Conservation (phyloP, 2,113 vertebrate genomes). For the Halichoeres trimaculatus region DNA sequence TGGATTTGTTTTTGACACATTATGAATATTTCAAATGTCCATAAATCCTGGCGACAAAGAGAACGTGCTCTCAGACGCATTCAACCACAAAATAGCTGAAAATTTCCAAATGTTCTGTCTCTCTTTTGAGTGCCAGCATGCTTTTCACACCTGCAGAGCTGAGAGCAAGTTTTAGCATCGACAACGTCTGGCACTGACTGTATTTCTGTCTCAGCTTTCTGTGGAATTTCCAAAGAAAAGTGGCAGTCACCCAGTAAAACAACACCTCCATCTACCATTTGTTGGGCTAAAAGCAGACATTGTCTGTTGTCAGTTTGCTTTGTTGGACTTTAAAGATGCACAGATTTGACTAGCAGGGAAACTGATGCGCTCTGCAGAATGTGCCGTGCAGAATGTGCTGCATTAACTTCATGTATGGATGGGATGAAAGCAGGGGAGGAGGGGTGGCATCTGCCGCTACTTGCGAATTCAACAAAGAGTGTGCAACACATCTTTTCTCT, state of each 20-base stretch:
- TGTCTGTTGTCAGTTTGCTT: neutral
- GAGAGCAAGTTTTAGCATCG: constrained; percentile 6
- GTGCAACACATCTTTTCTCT: constrained; percentile 58
- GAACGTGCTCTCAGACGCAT: neutral
- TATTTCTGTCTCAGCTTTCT: constrained; percentile 13
- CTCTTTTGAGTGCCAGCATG: constrained; percentile 9
- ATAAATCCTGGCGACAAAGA: neutral
- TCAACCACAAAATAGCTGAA: constrained; percentile 16
- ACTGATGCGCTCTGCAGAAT: constrained; percentile 11
- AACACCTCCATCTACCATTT: neutral
- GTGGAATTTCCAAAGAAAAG: constrained; percentile 15
- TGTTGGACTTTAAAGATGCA: neutral
- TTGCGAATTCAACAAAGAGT: constrained; percentile 67
- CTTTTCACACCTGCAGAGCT: constrained; percentile 40
- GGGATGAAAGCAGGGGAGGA: constrained; percentile 49
- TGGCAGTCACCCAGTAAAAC: constrained; percentile 17
- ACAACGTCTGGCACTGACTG: neutral
- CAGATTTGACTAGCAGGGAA: constrained; percentile 6
- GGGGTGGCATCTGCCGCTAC: constrained; percentile 68
- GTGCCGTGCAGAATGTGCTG: constrained; percentile 25
- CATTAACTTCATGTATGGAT: constrained; percentile 33
- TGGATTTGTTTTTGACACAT: neutral
- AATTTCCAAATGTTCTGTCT: neutral
- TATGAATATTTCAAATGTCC: neutral
- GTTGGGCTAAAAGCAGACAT: constrained; percentile 8